These are phyloP conservation scores for Amazona guildingii DNA, from an alignment of 2,113 vertebrate genomes.

Conservation along the genomic window DNA sequence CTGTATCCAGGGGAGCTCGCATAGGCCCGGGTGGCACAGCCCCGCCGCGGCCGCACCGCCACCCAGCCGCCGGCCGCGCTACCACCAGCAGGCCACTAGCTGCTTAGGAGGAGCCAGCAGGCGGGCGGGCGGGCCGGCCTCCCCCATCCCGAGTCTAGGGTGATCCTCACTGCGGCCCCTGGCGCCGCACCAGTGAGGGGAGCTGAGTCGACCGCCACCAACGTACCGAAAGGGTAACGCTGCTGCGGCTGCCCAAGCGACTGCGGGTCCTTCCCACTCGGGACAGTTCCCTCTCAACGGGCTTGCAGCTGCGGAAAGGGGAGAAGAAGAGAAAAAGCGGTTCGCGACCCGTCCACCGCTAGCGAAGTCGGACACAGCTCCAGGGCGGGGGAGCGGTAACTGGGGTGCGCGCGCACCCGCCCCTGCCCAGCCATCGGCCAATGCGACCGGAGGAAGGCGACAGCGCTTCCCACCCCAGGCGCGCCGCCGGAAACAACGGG, in stretches of 20 bases:
- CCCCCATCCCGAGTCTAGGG: no score
- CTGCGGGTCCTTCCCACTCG: not conserved
- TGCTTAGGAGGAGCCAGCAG: no score
- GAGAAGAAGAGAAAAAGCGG: not conserved
- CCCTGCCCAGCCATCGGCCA: not conserved
- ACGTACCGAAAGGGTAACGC: not conserved
- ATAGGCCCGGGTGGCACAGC: not conserved
- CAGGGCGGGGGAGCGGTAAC: not conserved
- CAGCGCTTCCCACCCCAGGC: fast-evolving
- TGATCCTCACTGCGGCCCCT: not conserved
- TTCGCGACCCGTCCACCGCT: not conserved
- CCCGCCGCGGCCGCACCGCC: not conserved
- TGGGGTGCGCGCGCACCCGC: not conserved
- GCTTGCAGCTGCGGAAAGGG: no score
- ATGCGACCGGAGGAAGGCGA: not conserved
- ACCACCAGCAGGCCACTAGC: not conserved
- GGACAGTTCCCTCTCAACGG: not conserved
- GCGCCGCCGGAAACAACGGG: fast-evolving
- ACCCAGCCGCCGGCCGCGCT: not conserved
- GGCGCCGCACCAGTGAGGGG: no score
- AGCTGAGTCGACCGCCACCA: not conserved
- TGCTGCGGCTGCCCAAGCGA: no score
- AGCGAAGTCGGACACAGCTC: not conserved
- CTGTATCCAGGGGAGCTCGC: not conserved
- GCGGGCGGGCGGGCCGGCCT: not conserved